Evolutionary conservation across 2,888 invertebrate species (phyloP).

Genomic region (Celastrina argiolus): DNA sequence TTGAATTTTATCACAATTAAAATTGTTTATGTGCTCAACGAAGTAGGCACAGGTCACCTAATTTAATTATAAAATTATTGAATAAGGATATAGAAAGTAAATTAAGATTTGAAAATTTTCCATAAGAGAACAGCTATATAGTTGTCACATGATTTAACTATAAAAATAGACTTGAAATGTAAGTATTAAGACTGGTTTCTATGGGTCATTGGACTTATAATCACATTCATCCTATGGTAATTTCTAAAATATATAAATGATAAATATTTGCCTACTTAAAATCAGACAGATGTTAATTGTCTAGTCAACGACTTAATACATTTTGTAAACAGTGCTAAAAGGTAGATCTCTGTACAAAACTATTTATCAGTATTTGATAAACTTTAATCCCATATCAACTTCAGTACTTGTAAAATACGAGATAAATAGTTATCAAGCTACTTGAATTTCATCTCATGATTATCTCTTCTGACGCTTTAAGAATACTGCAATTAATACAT

Average conservation of each 20-base stretch:
- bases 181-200: neutral
- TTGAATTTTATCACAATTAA: no score
- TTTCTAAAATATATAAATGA: neutral
- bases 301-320: no score
- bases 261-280: no score
- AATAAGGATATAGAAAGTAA: no score
- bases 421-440: neutral
- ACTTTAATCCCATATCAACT: neutral
- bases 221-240: neutral
- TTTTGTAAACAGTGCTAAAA: no score
- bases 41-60: no score
- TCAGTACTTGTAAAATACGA: neutral
- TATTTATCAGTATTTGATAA: conserved; percentile 6
- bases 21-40: no score
- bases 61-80: no score
- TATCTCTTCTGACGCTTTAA: neutral
- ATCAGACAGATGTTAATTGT: no score
- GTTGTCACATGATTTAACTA: neutral
- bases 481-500: no score
- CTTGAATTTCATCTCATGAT: neutral
- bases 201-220: neutral
- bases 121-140: neutral
- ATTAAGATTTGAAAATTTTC: neutral
- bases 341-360: neutral
- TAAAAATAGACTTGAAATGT: neutral